Evolutionary conservation across 1,140 invertebrate species (phyloP), one percentile per base, ranked within the genome.

Genomic region (Popillia japonica): DNA sequence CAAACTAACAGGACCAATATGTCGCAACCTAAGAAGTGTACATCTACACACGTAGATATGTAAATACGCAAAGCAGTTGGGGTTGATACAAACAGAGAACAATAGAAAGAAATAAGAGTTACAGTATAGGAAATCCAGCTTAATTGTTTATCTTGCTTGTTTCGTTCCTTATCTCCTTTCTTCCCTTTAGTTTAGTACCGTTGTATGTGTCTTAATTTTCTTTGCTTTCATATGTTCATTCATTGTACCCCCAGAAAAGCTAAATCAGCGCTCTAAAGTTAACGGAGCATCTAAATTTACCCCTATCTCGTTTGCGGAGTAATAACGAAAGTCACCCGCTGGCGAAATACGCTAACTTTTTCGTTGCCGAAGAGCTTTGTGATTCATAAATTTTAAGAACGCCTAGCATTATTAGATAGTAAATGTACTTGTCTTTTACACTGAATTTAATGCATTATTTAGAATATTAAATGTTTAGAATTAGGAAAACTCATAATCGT

Each of bases 261-360:
- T 64, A 64, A 64, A 64, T 64, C 61, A 64, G 61, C 61, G 61
- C 20, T 64, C 0, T 64, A 64, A 64, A 64, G 23, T 20, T 27
- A 64, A 64, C 61, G 61, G 61, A 64, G 61, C 61, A 64, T 64
- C 61, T 64, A 64, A 64, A 64, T 64, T 64, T 64, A 64, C 61
- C 61, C 55, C 61, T 17, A 64, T 64, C 61, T 64, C 61, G 61
- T 64, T 64, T 64, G n/a, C 61, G 61, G 61, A 23, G 61, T 64
- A 64, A 64, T 64, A 64, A 64, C 61, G 61, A 64, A 64, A 64
- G 22, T 64, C 61, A 64, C 61, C 61, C 61, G 61, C 61, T 27
- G 61, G 61, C 61, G 61, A 64, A 27, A 22, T 64, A 64, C 17
- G 17, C 23, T 20, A 27, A 64, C 61, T 11, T 64, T 64, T 64